These are phyloP conservation scores for Cecropterus lyciades DNA, from an alignment of 1,140 invertebrate species.

Conservation along the genomic window DNA sequence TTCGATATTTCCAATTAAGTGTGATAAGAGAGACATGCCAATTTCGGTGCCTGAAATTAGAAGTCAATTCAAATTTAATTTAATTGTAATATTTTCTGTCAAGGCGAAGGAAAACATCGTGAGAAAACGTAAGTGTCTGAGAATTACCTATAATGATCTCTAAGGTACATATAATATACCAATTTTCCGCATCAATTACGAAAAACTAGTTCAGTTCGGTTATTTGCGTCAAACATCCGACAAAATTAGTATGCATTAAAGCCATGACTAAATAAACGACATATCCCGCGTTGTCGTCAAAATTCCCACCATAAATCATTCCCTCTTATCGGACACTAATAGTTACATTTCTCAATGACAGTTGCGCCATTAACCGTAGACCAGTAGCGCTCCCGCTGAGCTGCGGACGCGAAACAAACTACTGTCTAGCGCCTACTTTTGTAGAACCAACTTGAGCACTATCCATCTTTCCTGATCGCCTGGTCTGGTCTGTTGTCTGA, in stretches of 20 bases:
- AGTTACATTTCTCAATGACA: slow-evolving; percentile 33
- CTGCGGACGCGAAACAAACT: slow-evolving; percentile 12
- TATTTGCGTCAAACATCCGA: neutral
- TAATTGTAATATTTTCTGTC: no score
- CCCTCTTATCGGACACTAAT: slow-evolving; percentile 28
- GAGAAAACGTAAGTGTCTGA: no score
- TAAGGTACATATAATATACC: no score
- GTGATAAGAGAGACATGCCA: no score
- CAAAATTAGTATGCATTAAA: slow-evolving; percentile 16
- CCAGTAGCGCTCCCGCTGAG: slow-evolving; percentile 29
- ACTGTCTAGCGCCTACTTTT: slow-evolving; percentile 1
- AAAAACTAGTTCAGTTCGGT: neutral
- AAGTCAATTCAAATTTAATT: no score
- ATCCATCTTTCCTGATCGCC: neutral
- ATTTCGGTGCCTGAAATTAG: no score
- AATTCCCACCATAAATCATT: slow-evolving; percentile 31
- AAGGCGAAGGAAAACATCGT: no score
- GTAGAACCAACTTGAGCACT: slow-evolving; percentile 5
- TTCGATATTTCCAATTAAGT: no score
- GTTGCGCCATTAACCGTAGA: slow-evolving; percentile 29
- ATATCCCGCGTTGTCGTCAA: slow-evolving; percentile 13
- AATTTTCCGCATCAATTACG: neutral
- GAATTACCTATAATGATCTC: no score
- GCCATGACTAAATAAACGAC: slow-evolving; percentile 4
- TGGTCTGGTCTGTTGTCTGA: neutral